Percentiles rank a stretch among this genome's conserved stretches.
Evolutionary conservation across 2,797 vertebrate genomes (phyloP).

Genomic region (Takifugu ocellatus): DNA sequence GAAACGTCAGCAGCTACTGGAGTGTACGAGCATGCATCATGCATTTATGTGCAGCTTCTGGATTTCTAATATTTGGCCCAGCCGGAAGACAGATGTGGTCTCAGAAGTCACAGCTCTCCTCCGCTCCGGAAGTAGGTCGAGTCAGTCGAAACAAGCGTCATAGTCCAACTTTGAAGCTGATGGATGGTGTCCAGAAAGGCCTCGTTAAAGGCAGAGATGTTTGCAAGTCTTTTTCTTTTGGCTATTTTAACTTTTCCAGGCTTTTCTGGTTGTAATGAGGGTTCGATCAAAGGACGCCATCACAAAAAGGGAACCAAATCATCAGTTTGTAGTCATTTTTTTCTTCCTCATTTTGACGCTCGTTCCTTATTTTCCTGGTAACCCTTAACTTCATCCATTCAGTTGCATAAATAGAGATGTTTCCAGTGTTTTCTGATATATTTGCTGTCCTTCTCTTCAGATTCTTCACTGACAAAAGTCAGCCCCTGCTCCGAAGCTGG

Average conservation of each 20-base stretch:
- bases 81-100: not conserved
- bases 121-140: not conserved
- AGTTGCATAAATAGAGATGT: too few species aligned
- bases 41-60: not conserved
- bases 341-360: too few species aligned
- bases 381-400: too few species aligned
- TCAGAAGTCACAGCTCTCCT: not conserved
- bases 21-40: not conserved
- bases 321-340: not conserved
- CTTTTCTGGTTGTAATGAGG: not conserved
- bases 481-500: slow-evolving; percentile 87
- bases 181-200: not conserved
- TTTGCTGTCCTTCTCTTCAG: slow-evolving; percentile 37
- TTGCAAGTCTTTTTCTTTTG: not conserved
- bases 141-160: not conserved
- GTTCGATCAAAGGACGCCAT: not conserved
- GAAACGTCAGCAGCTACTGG: not conserved
- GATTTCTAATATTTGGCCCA: not conserved
- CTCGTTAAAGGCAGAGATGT: not conserved
- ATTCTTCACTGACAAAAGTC: slow-evolving; percentile 75
- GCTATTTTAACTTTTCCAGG: not conserved
- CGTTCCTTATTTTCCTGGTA: too few species aligned
- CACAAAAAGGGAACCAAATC: not conserved
- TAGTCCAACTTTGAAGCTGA: not conserved
- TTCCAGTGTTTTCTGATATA: not conserved